Base-by-base conservation (phyloP, 2,113 vertebrate genomes). In the Nesospiza acunhae region DNA sequence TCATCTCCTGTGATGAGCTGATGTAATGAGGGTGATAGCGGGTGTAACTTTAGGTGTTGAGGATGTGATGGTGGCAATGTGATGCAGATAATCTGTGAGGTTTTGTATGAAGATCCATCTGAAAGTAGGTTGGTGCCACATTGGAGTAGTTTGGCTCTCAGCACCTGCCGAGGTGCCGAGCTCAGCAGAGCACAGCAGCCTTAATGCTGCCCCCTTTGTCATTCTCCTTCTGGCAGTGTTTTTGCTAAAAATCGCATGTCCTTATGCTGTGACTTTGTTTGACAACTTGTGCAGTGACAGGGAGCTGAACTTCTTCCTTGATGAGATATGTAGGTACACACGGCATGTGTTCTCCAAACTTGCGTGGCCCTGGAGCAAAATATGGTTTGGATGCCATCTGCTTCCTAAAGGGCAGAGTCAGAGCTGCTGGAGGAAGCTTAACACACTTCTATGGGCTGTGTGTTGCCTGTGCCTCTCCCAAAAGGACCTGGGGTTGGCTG, bases 191-290 rank as follows among this genome's bases (percentile, higher is more conserved):
- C 8, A 30, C 59, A 81, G 89, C 80, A 78, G 77, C 74, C 82
- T 81, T 60, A 9, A 17, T 10, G 19, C 84, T 84, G 81, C 47
- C 89, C 81, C 33, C 47, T 90, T 87, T 19, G 1, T 87, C 69
- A 18, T 77, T n/a, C 53, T 70, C 80, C 87, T 93, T 67, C 69
- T 87, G 89, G 77, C 80, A 55, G 60, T 63, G 66, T 93, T 93
- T 81, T 55, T 1, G 0, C 68, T 59, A 21, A 69, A 81, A 64
- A 67, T 91, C 73, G 18, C 68, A 16, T 41, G 55, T 80, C 86
- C 1, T 6, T 89, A 21, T 74, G 91, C 95, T 93, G 68, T 53
- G 76, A 91, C 93, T 94, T 92, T 87, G 90, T 93, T 90, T 94
- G 87, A 87, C 73, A 89, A 84, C 77, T 91, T 31, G 23, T 21